A percentile compares a stretch with the other conserved stretches of the same genome.
Evolutionary conservation across 2,888 invertebrate species (phyloP).

Genomic region (Thereva unica): DNA sequence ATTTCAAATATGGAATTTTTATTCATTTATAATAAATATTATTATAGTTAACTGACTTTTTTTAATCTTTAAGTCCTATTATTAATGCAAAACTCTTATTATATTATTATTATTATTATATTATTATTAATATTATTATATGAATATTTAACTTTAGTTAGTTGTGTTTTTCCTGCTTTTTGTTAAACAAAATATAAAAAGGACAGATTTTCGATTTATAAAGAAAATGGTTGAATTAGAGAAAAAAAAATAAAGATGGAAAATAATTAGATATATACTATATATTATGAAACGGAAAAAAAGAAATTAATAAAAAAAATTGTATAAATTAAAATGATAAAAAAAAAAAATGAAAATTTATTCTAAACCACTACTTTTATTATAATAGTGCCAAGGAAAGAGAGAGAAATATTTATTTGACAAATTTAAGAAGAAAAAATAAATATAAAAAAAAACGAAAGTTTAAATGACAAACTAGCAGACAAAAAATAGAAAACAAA

Average conservation of each 20-base stretch:
- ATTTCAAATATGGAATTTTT: constrained; percentile 31
- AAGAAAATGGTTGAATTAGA: constrained; percentile 29
- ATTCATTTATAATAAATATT: constrained; percentile 34
- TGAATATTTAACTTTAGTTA: constrained; percentile 28
- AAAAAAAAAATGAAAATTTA: constrained; percentile 5
- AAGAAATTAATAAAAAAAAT: constrained; percentile 4
- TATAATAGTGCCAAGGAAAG: constrained; percentile 30
- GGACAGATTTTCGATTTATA: constrained; percentile 33
- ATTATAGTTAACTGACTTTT: constrained; percentile 33
- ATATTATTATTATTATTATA: too few species aligned
- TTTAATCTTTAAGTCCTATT: constrained; percentile 28
- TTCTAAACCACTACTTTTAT: constrained; percentile 29
- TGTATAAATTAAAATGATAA: constrained; percentile 25
- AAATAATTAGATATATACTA: constrained; percentile 10
- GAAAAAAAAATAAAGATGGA: constrained; percentile 18
- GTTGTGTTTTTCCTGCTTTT: constrained; percentile 28
- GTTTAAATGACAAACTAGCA: too few species aligned
- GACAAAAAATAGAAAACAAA: constrained; percentile 6
- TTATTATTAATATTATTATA: background rate
- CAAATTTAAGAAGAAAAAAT: constrained; percentile 13
- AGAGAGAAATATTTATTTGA: constrained; percentile 22
- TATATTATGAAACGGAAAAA: constrained; percentile 19
- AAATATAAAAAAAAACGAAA: constrained; percentile 21
- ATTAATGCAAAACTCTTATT: constrained; percentile 6
- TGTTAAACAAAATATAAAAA: constrained; percentile 34